Evolutionary conservation across 2,797 vertebrate species (phyloP).

Genomic region (Sternarchorhynchus goeldii): DNA sequence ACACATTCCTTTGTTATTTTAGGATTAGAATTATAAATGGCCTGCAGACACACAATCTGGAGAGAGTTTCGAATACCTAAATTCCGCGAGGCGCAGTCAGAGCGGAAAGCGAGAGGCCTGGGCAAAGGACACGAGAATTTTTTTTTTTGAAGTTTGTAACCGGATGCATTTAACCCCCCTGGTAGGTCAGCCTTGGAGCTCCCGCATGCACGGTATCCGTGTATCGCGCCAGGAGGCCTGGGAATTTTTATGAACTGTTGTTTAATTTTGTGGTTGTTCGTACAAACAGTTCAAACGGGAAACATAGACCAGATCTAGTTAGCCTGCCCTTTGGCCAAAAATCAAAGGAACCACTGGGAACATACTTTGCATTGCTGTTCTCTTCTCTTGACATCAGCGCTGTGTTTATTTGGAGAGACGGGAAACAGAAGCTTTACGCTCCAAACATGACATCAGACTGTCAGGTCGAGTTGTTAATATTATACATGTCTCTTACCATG

Average conservation of each 20-base stretch:
- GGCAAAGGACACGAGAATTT: neutral
- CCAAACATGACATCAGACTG: neutral
- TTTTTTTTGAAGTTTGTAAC: constrained; percentile 13
- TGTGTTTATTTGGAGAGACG: constrained; percentile 1
- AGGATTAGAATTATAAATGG: constrained; percentile 44
- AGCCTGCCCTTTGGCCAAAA: neutral
- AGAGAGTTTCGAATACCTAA: constrained; percentile 29
- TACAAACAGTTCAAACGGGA: neutral
- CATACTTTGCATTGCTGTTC: neutral
- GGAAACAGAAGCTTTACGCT: neutral
- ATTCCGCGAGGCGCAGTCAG: too few relatives aligned
- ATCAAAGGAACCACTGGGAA: neutral
- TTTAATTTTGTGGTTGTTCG: neutral
- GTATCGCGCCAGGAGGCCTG: neutral
- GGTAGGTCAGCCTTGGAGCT: neutral
- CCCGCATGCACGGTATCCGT: neutral
- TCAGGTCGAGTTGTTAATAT: neutral
- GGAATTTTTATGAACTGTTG: neutral
- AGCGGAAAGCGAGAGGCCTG: constrained; percentile 9
- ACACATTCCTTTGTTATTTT: constrained; percentile 46
- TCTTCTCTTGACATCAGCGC: neutral
- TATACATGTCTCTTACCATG: neutral
- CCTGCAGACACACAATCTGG: constrained; percentile 20
- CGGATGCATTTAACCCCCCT: constrained; percentile 14
- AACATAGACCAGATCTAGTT: constrained; percentile 12